Evolutionary conservation across 2,888 invertebrate species (phyloP).

Genomic region (Tyria jacobaeae): DNA sequence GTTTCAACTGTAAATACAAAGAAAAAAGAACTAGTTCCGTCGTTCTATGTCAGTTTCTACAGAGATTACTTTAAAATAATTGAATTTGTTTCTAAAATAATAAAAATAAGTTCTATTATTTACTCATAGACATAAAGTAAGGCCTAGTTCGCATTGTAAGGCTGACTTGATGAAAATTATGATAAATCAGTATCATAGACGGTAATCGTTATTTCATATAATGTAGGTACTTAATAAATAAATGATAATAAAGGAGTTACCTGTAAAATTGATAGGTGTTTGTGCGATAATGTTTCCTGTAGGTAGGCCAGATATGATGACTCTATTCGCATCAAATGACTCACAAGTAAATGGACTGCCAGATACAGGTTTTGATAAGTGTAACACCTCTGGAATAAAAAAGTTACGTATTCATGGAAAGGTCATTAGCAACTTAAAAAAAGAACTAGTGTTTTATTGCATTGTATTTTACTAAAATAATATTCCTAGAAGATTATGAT

Average conservation of each 20-base stretch:
- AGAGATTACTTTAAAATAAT: no score
- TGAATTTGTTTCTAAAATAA: no score
- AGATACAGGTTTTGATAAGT: constrained; percentile 94
- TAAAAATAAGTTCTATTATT: no score
- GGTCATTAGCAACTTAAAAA: no score
- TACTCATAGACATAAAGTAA: no score
- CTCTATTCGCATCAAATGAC: constrained; percentile 95
- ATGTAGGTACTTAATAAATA: not conserved
- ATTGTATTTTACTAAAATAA: no score
- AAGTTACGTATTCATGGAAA: not conserved
- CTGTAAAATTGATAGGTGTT: constrained; percentile 93
- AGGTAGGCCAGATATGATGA: constrained; percentile 91
- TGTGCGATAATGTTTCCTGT: constrained; percentile 92
- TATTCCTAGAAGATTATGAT: no score
- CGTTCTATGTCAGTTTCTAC: no score
- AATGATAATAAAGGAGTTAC: constrained; percentile 75
- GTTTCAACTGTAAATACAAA: constrained; percentile 88
- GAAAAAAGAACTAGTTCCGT: not conserved
- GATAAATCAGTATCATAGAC: no score
- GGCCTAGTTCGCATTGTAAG: no score
- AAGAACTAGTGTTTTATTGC: no score
- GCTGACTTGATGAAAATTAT: no score
- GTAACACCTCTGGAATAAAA: constrained; percentile 91
- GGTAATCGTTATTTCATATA: not conserved
- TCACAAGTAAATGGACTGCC: constrained; percentile 98